Conservation (phyloP, 2,888 invertebrate genomes). For the Xylota sylvarum region DNA sequence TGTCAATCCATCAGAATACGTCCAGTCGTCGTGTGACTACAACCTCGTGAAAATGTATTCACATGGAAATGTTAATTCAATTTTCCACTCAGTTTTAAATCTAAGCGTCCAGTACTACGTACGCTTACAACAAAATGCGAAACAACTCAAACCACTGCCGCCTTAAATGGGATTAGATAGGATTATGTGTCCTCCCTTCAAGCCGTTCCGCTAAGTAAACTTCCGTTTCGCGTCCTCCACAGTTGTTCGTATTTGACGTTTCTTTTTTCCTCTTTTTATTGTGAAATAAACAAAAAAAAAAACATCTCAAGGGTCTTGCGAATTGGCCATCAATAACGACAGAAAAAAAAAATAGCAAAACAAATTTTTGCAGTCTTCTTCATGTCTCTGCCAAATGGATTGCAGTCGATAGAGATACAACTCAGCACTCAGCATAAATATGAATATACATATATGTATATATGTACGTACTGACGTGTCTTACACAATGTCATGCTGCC, state of each 20-base stretch:
- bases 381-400: not conserved
- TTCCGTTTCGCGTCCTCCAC: constrained; percentile 46
- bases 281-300: constrained; percentile 1
- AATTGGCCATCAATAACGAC: constrained; percentile 38
- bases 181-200: constrained; percentile 51
- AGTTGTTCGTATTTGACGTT: constrained; percentile 13
- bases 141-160: constrained; percentile 55
- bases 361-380: constrained; percentile 7
- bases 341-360: not conserved
- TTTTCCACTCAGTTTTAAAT: constrained; percentile 42
- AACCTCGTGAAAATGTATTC: constrained; percentile 60
- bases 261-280: not conserved
- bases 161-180: constrained; percentile 57
- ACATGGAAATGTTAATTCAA: constrained; percentile 65
- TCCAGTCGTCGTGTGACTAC: constrained; percentile 26
- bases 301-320: constrained; percentile 30
- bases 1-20: constrained; percentile 41
- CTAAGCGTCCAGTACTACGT: constrained; percentile 21
- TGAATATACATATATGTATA: too few relatives aligned
- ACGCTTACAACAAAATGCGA: constrained; percentile 14
- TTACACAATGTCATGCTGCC: not conserved
- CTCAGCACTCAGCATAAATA: too few relatives aligned
- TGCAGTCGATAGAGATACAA: not conserved
- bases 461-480: not conserved
- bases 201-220: constrained; percentile 29